These are phyloP conservation scores for Pinna nobilis DNA, from an alignment of 1,140 invertebrate species.

Conservation along the genomic window DNA sequence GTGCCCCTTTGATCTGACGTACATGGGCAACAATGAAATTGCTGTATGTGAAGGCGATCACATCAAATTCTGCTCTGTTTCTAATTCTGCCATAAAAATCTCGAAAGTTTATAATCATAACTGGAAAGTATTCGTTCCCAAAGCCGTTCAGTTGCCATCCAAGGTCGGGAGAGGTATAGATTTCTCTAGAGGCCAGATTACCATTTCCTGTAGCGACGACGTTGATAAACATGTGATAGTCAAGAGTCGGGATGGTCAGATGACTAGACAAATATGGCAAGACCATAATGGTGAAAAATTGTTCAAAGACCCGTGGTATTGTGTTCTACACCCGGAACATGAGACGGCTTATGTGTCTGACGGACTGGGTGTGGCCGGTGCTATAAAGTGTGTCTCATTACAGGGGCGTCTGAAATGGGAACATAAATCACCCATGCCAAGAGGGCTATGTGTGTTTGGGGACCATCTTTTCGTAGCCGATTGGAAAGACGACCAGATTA, in stretches of 20 bases:
- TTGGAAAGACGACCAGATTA: constrained; percentile 23
- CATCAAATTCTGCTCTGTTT: constrained; percentile 11
- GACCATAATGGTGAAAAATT: background rate
- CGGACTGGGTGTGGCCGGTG: constrained; percentile 6
- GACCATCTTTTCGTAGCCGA: constrained; percentile 31
- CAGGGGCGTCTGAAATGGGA: constrained; percentile 19
- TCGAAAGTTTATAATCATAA: constrained; percentile 23
- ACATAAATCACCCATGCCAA: constrained; percentile 22
- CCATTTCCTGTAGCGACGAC: constrained; percentile 29
- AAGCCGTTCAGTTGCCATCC: background rate
- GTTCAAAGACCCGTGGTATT: constrained; percentile 36
- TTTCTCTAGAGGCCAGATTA: constrained; percentile 18
- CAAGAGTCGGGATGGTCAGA: constrained; percentile 5
- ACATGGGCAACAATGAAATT: background rate
- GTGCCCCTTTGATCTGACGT: constrained; percentile 14
- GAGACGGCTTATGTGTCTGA: constrained; percentile 10
- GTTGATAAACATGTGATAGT: constrained; percentile 26
- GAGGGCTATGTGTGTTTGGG: constrained; percentile 25
- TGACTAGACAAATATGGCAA: constrained; percentile 26
- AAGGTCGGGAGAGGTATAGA: constrained; percentile 16
- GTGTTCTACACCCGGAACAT: background rate
- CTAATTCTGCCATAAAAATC: constrained; percentile 16
- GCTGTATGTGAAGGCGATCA: constrained; percentile 8
- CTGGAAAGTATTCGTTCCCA: constrained; percentile 33
- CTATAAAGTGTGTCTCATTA: constrained; percentile 19